Evolutionary conservation across 2,888 invertebrate genomes (phyloP), one percentile per base, ranked within the genome.

Genomic region (Subacronicta megacephala): DNA sequence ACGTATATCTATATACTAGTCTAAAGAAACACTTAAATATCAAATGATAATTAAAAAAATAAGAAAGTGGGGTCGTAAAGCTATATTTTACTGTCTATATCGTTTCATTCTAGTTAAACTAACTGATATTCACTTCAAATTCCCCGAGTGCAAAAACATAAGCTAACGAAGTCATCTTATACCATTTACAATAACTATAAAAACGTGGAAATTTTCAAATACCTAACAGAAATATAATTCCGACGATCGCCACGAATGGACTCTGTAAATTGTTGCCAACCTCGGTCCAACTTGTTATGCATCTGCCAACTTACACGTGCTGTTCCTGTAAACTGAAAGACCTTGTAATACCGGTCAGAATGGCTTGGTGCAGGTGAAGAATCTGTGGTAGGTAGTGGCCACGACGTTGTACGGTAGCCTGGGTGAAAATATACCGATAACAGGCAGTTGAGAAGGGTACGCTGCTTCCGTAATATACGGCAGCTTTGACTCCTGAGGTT

Each of bases 251-350:
- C 80, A 77, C 81, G 78, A 80, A 81, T 74, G 75, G 77, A 80
- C 81, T 78, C 80, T 60, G 77, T 78, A 78, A 80, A 80, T 80
- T 78, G 80, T 80, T 80, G 72, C 60, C 57, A 75, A 76, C 69
- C 78, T 72, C 73, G 70, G 69, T 64, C 67, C 69, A 75, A 83
- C 78, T 83, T 79, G 80, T 78, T 82, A 80, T 69, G 73, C 72
- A 71, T 67, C 54, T 50, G 54, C 77, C 60, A 70, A 68, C 40
- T 60, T 77, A 52, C 15, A 3, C 16, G 1, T 54, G 35, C 71
- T 49, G 37, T 23, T 47, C 9, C 4, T 0, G n/a, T 31, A 31
- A 7, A 62, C 51, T 53, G 56, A 76, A 54, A 50, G 5, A 1
- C n/a, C 0, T 46, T 47, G 36, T 12, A n/a, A 44, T 31, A 65